Base-by-base conservation (phyloP, 1,140 invertebrate species). In the Macrosteles quadrilineatus region DNA sequence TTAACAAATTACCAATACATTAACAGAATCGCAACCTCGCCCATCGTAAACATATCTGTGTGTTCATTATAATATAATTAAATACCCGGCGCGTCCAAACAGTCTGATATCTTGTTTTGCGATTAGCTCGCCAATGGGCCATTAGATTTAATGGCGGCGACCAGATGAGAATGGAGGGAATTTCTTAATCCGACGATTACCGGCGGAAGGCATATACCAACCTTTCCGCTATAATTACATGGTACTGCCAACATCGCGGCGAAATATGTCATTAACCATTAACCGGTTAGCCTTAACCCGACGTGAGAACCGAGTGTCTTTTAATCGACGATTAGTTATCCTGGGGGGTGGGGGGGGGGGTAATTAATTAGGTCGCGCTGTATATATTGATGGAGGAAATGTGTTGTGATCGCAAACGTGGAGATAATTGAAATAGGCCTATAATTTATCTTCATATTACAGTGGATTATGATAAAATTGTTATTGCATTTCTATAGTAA, bases 101-200 rank as follows among this genome's bases (percentile, higher is more conserved):
- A 36, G 55, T 59, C 23, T 29, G 55, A 59, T 59, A 59, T 59
- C 55, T 59, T 59, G 55, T 59, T 59, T 59, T 59, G 21, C 55
- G 55, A 59, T 59, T 59, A 59, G 55, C 55, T 14, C 55, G 23
- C 55, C 55, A 59, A 59, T 59, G 27, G 55, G 55, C 55, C 25
- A 59, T 59, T 59, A 59, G 6, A 27, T 25, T 59, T 59, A 59
- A 59, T 59, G 47, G 47, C 55, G 55, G 2, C 55, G 55, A 59
- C 11, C 14, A 25, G 25, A 59, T 27, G 21, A 23, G 55, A 59
- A 59, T 27, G 21, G 55, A 59, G 55, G 23, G 14, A 59, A 59
- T 59, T 59, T 59, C 55, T 59, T 59, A 59, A 59, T 59, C 55
- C 55, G 21, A 27, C 25, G 55, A 59, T 59, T 59, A 59, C 55